phyloP scores from a whole-genome alignment of 1,140 invertebrate genomes.

The Drosophila malerkotliana region DNA sequence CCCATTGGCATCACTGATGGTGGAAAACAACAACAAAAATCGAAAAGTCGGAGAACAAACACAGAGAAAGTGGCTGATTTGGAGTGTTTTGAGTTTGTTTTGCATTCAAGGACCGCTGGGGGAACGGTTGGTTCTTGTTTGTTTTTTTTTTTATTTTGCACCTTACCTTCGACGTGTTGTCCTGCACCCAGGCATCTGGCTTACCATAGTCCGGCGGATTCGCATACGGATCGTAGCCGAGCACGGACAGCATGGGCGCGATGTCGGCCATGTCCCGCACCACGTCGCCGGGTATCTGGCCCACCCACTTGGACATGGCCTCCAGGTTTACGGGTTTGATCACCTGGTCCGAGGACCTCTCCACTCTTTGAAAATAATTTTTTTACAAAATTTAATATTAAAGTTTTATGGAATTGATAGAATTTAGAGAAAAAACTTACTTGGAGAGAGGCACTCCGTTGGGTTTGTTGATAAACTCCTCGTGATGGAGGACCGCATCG shows the following conservation, averaged over 20 bases:
- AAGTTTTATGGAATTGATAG: background rate
- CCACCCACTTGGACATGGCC: constrained; percentile 98
- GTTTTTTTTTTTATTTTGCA: constrained; percentile 43
- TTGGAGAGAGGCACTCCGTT: constrained; percentile 96
- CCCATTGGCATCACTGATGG: constrained; percentile 5
- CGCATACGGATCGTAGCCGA: constrained; percentile 97
- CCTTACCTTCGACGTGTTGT: constrained; percentile 88
- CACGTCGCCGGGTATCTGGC: constrained; percentile 95
- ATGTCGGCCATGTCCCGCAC: constrained; percentile 94
- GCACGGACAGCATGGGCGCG: constrained; percentile 95
- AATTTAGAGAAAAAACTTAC: constrained; percentile 87
- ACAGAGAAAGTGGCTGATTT: constrained; percentile 11
- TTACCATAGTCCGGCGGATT: constrained; percentile 97
- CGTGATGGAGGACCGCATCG: constrained; percentile 98
- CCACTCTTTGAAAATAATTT: constrained; percentile 88
- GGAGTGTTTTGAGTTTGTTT: constrained; percentile 56
- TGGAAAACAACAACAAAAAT: background rate
- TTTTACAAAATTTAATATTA: background rate
- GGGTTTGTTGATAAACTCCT: constrained; percentile 97
- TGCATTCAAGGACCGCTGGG: constrained; percentile 11
- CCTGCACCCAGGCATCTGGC: constrained; percentile 92
- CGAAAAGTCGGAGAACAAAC: background rate
- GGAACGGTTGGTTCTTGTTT: background rate
- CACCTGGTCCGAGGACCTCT: constrained; percentile 99
- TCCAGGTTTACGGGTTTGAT: constrained; percentile 99